Base-by-base conservation (phyloP, 1,140 invertebrate genomes). In the Brachionus rubens region DNA sequence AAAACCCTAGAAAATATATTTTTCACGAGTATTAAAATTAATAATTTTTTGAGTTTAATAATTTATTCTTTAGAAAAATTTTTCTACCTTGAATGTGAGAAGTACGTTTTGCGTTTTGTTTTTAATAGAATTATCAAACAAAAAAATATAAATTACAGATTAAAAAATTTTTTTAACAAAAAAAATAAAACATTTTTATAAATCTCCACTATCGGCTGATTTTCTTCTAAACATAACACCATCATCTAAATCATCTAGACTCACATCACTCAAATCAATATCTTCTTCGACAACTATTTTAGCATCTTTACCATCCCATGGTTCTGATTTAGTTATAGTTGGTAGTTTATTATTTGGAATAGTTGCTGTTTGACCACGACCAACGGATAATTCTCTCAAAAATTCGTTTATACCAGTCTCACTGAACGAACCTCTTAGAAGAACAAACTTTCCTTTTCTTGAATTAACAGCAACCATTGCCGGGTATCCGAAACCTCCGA, bases 371-470 rank as follows among this genome's bases (percentile, higher is more conserved):
- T 36, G 36, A n/a, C 54, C 54, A 59, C 76, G 59, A 30, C 76
- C 76, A 36, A 54, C 47, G 21, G 59, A 67, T 28, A 77, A 56
- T 79, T 83, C 90, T 89, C 90, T 89, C 9, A 96, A 86, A 85
- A 97, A 98, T 84, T 96, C 94, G 80, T 91, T 90, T 81, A 99
- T 96, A 77, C 97, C 97, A 76, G 91, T 90, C 79, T 91, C 88
- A 5, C 92, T 95, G 86, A 98, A 99, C 24, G 95, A 91, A 52
- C 96, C 96, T 79, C 91, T 90, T 0, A 99, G 86, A 2, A 94
- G 87, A 0, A 94, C 93, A 86, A 92, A 99, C 82, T 96, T 98
- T 89, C 95, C 91, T 86, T 99, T 99, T 85, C 96, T 94, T 7
- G 90, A 88, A 85, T 98, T 99, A 30, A 98, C 90, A 24, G 94